Conservation (phyloP, 2,113 vertebrate genomes). For the Rhea pennata region DNA sequence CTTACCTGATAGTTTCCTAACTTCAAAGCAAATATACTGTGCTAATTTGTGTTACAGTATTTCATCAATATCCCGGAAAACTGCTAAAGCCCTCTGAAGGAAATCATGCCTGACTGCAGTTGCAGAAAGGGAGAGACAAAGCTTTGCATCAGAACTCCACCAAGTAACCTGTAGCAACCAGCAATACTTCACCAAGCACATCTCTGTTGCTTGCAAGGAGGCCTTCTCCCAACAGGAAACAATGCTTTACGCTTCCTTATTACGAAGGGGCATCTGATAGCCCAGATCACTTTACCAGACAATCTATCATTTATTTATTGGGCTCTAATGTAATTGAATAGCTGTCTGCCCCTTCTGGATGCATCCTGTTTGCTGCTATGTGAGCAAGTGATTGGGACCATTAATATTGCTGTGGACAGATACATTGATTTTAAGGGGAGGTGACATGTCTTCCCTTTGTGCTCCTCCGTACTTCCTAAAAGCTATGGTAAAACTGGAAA, state of each 20-base stretch:
- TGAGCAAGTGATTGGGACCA: not conserved
- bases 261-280: constrained; percentile 29
- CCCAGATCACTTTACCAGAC: not conserved
- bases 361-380: constrained; percentile 41
- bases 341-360: not conserved
- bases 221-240: not conserved
- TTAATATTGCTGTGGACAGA: not conserved
- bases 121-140: not conserved
- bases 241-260: not conserved
- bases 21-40: not conserved
- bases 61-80: not conserved
- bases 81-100: not conserved
- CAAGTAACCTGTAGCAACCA: rapidly evolving
- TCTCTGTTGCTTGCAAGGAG: not conserved
- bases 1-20: not conserved
- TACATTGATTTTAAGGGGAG: not conserved
- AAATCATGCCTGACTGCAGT: not conserved
- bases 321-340: constrained; percentile 36
- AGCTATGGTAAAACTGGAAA: not conserved
- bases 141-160: not conserved
- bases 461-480: not conserved
- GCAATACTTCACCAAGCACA: not conserved
- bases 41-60: not conserved
- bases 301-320: constrained; percentile 59
- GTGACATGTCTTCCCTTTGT: not conserved